phyloP scores from a whole-genome alignment of 2,888 invertebrate species.

The Girardia tigrina region DNA sequence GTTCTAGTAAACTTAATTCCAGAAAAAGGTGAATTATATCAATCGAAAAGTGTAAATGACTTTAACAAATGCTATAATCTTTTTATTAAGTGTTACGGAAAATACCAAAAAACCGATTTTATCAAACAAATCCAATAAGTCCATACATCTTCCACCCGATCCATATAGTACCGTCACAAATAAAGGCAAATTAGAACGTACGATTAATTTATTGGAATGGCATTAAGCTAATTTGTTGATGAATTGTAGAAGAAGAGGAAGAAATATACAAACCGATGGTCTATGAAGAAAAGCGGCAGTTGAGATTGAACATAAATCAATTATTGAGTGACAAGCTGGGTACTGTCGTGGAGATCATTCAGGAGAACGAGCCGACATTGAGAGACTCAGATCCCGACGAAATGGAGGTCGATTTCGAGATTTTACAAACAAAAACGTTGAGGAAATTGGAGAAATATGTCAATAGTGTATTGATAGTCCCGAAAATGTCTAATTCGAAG shows the following conservation, averaged over 20 bases:
- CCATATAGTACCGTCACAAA: neutral
- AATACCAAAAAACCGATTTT: neutral
- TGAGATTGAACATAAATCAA: slow-evolving; percentile 31
- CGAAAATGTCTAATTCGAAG: neutral
- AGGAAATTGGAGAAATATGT: slow-evolving; percentile 32
- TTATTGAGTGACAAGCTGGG: slow-evolving; percentile 33
- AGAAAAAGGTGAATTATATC: neutral
- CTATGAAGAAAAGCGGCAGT: slow-evolving; percentile 34
- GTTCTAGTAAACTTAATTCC: neutral
- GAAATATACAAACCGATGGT: slow-evolving; percentile 11
- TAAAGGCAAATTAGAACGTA: neutral
- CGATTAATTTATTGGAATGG: neutral
- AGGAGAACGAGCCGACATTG: slow-evolving; percentile 28
- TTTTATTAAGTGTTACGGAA: neutral
- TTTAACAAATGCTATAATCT: no score
- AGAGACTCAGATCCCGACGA: slow-evolving; percentile 35
- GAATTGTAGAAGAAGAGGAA: neutral
- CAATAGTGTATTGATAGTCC: slow-evolving; percentile 7
- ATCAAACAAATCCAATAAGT: neutral
- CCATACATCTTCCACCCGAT: neutral
- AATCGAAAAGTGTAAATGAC: neutral
- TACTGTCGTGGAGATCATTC: slow-evolving; percentile 32
- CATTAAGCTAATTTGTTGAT: neutral
- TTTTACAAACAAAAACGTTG: slow-evolving; percentile 28
- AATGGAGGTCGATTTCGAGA: slow-evolving; percentile 35